Base-by-base conservation (phyloP, 2,888 invertebrate genomes). In the Dasypogon diadema region DNA sequence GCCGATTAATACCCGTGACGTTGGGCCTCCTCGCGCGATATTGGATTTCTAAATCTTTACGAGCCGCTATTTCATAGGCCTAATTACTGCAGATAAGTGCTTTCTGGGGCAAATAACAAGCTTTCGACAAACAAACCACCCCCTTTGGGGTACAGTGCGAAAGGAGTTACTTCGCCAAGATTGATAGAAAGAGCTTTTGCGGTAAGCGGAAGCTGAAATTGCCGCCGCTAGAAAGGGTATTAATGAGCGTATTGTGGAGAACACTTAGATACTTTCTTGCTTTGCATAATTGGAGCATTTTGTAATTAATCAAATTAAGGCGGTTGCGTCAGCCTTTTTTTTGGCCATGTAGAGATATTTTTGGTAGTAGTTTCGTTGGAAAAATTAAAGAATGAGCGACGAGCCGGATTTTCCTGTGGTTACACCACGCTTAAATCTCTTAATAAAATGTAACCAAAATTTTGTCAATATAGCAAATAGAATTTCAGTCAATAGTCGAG, bases 241-340 rank as follows among this genome's bases (percentile, higher is more conserved):
- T 65, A 65, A 48, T 65, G 46, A 65, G 26, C 22, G 65, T 24
- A 22, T 65, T 65, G 12, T 42, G n/a, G 12, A 65, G 46, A 65
- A 22, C 46, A 46, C 34, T 46, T 42, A 46, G 46, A 42, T 46
- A 46, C 34, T 22, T 46, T 65, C 26, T 65, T 48, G 46, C 46
- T 46, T 65, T 65, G 48, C 46, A 48, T 65, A 46, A 22, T 65
- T 46, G 6, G 10, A 12, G 22, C 24, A 37, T 65, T 21, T 48
- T 24, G 46, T 24, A 48, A 65, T 65, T 65, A 65, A 65, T 65
- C 65, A 65, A 65, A 46, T 65, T 65, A 46, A 46, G 46, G 4
- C 14, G 18, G 24, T 65, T 65, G 46, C 46, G 46, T 65, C 46
- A 48, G 22, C 6, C n/a, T 42, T 42, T n/a, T n/a, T n/a, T n/a